Evolutionary conservation across 1,140 invertebrate species (phyloP).

Genomic region (Oppia nitens): DNA sequence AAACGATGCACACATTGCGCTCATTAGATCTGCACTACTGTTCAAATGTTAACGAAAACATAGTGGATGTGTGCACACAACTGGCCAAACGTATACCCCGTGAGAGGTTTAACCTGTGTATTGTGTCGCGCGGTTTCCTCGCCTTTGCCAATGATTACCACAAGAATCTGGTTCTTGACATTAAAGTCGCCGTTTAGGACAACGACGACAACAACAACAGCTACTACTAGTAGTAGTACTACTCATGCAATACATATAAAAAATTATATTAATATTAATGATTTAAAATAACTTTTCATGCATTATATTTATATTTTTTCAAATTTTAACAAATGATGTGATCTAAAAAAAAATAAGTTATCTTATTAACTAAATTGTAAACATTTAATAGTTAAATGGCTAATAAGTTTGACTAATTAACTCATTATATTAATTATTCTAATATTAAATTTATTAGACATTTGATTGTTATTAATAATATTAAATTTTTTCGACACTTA

Average conservation of each 20-base stretch:
- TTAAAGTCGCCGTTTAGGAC: neutral
- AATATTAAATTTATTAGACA: too few species aligned
- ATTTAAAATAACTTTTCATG: neutral
- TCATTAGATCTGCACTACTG: conserved; percentile 11
- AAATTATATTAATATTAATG: too few species aligned
- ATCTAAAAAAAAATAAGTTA: too few species aligned
- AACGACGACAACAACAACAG: neutral
- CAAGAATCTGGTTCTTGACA: conserved; percentile 7
- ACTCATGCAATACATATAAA: neutral
- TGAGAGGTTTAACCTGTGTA: neutral
- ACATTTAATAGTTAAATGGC: too few species aligned
- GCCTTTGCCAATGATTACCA: neutral
- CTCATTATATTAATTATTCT: too few species aligned
- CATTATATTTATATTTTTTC: too few species aligned
- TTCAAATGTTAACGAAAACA: conserved; percentile 11
- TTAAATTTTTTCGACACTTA: too few species aligned
- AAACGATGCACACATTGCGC: neutral
- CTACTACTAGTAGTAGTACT: neutral
- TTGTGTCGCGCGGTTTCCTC: conserved; percentile 3
- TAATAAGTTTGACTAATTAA: too few species aligned
- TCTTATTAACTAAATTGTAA: too few species aligned
- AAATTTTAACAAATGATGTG: too few species aligned
- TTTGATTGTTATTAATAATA: too few species aligned
- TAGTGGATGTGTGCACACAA: conserved; percentile 1
- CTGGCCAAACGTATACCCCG: neutral